Percentiles rank a stretch among this genome's conserved stretches.
Evolutionary conservation across 1,140 invertebrate species (phyloP).

Genomic region (Trypoxylus dichotomus): DNA sequence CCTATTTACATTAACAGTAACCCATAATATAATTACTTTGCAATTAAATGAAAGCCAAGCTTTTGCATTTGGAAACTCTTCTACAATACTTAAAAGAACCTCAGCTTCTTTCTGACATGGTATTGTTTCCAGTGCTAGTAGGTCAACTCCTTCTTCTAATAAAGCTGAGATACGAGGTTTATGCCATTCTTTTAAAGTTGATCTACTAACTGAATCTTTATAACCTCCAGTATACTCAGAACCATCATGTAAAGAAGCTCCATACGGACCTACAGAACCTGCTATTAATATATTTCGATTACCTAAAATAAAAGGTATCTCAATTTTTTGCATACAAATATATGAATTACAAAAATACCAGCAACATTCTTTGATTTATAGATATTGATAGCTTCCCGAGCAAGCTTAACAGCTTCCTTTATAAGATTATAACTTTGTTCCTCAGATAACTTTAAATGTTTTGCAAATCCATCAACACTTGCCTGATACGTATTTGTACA

Average conservation of each 20-base stretch:
- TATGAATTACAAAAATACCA: neutral
- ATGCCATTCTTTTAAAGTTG: constrained; percentile 64
- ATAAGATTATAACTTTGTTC: constrained; percentile 57
- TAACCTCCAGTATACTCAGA: constrained; percentile 71
- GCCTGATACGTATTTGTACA: constrained; percentile 67
- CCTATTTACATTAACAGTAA: neutral
- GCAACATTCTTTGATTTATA: neutral
- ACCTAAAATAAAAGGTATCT: constrained; percentile 33
- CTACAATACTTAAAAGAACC: constrained; percentile 56
- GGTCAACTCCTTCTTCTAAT: constrained; percentile 59
- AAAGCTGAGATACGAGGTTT: constrained; percentile 59
- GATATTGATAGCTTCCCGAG: constrained; percentile 45
- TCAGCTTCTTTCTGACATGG: constrained; percentile 62
- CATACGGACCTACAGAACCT: constrained; percentile 71
- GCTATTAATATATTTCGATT: constrained; percentile 50
- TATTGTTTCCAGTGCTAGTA: constrained; percentile 69
- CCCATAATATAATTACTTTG: constrained; percentile 27
- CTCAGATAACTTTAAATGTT: constrained; percentile 54
- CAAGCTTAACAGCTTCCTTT: constrained; percentile 55
- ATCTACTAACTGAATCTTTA: constrained; percentile 54
- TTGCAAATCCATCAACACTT: constrained; percentile 58
- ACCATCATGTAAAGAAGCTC: constrained; percentile 64
- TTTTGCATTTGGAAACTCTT: constrained; percentile 58
- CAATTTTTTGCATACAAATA: neutral
- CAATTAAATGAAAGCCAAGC: constrained; percentile 60